Evolutionary conservation across 2,888 invertebrate species (phyloP).

Genomic region (Atethmia centrago): DNA sequence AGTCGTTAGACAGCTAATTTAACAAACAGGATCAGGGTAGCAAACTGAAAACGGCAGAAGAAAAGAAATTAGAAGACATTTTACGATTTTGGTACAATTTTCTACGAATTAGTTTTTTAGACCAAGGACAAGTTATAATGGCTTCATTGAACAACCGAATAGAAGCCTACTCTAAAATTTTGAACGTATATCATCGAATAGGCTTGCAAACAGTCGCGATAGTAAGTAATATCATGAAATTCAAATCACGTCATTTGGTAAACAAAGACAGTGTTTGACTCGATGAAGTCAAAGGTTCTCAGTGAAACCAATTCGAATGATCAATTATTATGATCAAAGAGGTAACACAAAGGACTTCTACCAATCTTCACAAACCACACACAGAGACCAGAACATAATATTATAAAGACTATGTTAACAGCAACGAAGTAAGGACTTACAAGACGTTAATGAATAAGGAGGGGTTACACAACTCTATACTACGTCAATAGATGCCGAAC

Average conservation of each 20-base stretch:
- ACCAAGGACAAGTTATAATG: constrained; percentile 19
- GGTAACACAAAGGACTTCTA: constrained; percentile 25
- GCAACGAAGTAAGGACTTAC: constrained; percentile 25
- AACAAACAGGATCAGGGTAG: constrained; percentile 42
- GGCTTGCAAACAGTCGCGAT: neutral
- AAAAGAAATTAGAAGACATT: constrained; percentile 47
- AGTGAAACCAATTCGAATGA: constrained; percentile 24
- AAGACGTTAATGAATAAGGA: constrained; percentile 27
- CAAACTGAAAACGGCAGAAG: constrained; percentile 15
- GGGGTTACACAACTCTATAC: constrained; percentile 15
- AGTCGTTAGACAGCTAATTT: constrained; percentile 53
- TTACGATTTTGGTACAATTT: constrained; percentile 12
- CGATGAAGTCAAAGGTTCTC: constrained; percentile 18
- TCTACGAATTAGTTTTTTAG: neutral
- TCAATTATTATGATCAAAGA: constrained; percentile 38
- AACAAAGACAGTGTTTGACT: constrained; percentile 14
- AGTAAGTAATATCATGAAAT: neutral
- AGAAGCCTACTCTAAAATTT: neutral
- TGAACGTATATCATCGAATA: constrained; percentile 2
- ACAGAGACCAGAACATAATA: constrained; percentile 7
- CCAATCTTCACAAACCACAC: constrained; percentile 5
- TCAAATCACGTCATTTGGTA: neutral
- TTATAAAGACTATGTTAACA: constrained; percentile 26
- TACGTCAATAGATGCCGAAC: constrained; percentile 40
- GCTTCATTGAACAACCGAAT: constrained; percentile 11